Evolutionary conservation across 2,113 vertebrate species (phyloP), one percentile per base, ranked within the genome.

Genomic region (Todiramphus saurophagus): DNA sequence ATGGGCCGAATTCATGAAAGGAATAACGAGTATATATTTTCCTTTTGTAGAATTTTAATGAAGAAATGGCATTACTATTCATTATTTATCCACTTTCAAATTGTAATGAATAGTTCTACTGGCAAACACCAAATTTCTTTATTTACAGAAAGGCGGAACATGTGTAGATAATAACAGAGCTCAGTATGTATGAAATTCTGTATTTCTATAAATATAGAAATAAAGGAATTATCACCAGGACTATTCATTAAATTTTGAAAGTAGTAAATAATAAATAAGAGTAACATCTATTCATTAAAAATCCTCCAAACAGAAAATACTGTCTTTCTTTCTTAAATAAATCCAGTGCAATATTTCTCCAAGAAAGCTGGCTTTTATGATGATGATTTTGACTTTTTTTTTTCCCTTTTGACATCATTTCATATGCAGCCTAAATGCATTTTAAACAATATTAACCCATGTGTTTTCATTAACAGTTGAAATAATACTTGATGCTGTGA

Each of bases 51-150:
- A 95, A 96, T 98, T 96, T 97, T 97, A 97, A 97, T 97, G 97
- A 98, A 97, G 95, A 94, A 97, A 96, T 95, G 85, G 75, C 94
- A 96, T 95, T 94, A 91, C 91, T 85, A 94, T 96, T 96, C 95
- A 97, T 97, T 98, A 97, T 98, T 96, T 97, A 96, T 97, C 96
- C 96, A 97, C 90, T 98, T 97, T 97, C 93, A 97, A 97, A 97
- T 95, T 94, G 92, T 95, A 97, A 95, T 97, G 95, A 98, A 97
- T 97, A 96, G 94, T 97, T 97, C 93, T 93, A 91, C 87, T 84
- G 89, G 97, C 96, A 97, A 98, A 96, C 96, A 97, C 96, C 96
- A 97, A 96, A 97, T 97, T 97, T 97, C 94, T 94, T 69, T 98
- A 96, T 97, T 97, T 98, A 96, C 93, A 96, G 95, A 97, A 97